phyloP scores from a whole-genome alignment of 2,113 vertebrate genomes.

The Cervus canadensis region DNA sequence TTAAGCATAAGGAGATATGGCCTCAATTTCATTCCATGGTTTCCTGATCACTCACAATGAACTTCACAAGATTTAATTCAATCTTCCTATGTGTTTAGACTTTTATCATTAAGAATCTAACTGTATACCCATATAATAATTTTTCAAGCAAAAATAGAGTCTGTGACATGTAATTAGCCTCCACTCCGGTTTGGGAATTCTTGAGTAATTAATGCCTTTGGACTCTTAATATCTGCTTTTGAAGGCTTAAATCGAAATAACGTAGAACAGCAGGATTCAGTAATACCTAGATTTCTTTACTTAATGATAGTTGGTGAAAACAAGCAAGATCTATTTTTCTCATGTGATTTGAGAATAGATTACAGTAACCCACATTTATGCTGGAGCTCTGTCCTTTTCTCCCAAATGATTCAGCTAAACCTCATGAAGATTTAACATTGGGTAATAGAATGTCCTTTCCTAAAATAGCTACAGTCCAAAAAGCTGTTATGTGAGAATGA shows the following conservation, averaged over 20 bases:
- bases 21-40: neutral
- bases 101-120: constrained; percentile 9
- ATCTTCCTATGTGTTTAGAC: neutral
- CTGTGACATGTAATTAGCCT: constrained; percentile 14
- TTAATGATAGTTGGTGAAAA: constrained; percentile 45
- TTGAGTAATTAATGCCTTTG: constrained; percentile 32
- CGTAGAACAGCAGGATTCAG: neutral
- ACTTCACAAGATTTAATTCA: neutral
- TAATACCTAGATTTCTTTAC: neutral
- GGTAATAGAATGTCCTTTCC: neutral
- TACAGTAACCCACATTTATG: constrained; percentile 20
- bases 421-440: neutral
- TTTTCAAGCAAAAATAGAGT: constrained; percentile 41
- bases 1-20: neutral
- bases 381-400: neutral
- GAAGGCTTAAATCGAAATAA: constrained; percentile 21
- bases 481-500: neutral
- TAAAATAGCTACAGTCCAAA: constrained; percentile 7
- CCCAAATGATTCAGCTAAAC: constrained; percentile 24
- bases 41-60: neutral
- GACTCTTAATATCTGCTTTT: constrained; percentile 44
- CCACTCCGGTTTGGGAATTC: neutral
- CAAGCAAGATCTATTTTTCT: constrained; percentile 47
- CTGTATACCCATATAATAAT: neutral
- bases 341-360: neutral